These are phyloP conservation scores for Equus quagga DNA, from an alignment of 2,113 vertebrate genomes.

Conservation along the genomic window DNA sequence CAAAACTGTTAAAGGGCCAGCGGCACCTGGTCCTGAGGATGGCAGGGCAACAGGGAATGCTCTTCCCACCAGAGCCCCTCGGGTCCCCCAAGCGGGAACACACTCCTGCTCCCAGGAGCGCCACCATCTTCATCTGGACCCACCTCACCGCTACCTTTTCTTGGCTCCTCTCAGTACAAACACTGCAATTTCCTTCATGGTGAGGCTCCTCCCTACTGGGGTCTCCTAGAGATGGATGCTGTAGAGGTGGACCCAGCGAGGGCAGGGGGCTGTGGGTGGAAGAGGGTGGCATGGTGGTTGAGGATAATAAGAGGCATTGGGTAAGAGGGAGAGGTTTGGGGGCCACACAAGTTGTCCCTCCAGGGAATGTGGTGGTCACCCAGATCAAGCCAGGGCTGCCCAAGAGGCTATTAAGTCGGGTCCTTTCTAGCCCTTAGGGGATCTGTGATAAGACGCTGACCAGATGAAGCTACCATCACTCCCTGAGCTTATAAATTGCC, in stretches of 20 bases:
- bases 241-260: background rate
- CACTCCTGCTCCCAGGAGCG: background rate
- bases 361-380: background rate
- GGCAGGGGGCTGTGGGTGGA: background rate
- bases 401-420: background rate
- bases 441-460: background rate
- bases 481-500: background rate
- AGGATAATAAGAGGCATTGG: background rate
- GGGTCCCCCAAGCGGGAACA: background rate
- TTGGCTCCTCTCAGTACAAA: background rate
- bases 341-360: background rate
- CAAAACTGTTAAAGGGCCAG: fast-evolving
- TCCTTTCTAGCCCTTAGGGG: background rate
- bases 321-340: background rate
- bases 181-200: background rate
- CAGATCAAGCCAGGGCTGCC: background rate
- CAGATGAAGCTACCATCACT: no score
- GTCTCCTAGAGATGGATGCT: background rate
- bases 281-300: background rate
- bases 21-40: fast-evolving
- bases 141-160: fast-evolving
- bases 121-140: background rate
- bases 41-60: background rate
- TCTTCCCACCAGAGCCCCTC: fast-evolving
- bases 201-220: background rate